Conservation (phyloP, 2,113 vertebrate genomes). For the Sorex fumeus region DNA sequence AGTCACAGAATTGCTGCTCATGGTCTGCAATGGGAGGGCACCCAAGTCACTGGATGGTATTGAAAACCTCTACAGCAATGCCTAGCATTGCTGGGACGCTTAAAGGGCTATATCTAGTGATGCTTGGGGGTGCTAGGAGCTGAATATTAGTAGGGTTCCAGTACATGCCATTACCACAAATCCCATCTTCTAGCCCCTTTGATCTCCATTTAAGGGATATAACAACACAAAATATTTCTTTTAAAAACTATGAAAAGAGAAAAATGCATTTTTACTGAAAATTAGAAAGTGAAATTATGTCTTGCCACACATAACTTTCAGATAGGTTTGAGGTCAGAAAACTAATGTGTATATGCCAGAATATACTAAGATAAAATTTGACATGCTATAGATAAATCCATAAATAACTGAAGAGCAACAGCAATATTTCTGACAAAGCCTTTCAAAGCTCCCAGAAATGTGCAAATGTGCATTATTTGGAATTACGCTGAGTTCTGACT, state of each 20-base stretch:
- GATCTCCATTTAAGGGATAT: background rate
- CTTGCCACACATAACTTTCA: background rate
- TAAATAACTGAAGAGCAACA: slow-evolving; percentile 74
- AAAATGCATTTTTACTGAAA: background rate
- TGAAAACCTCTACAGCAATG: too few species aligned
- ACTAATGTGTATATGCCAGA: slow-evolving; percentile 62
- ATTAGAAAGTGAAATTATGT: too few species aligned
- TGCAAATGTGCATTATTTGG: background rate
- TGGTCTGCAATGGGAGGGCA: too few species aligned
- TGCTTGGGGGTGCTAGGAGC: too few species aligned
- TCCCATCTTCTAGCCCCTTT: background rate
- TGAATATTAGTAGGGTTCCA: too few species aligned
- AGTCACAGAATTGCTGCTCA: too few species aligned
- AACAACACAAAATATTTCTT: background rate
- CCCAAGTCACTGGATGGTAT: too few species aligned
- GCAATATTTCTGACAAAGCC: slow-evolving; percentile 48
- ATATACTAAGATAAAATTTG: slow-evolving; percentile 69
- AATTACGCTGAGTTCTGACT: slow-evolving; percentile 46
- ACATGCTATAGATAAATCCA: slow-evolving; percentile 50
- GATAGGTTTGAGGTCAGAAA: slow-evolving; percentile 5
- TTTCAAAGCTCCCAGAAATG: slow-evolving; percentile 63
- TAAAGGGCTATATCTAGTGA: too few species aligned
- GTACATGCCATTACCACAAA: background rate
- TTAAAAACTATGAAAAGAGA: background rate
- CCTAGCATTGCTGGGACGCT: too few species aligned